Evolutionary conservation across 35 echinoderm and acorn worm genomes (phyloP), one percentile per base, ranked within the genome.

Genomic region (Lytechinus pictus): DNA sequence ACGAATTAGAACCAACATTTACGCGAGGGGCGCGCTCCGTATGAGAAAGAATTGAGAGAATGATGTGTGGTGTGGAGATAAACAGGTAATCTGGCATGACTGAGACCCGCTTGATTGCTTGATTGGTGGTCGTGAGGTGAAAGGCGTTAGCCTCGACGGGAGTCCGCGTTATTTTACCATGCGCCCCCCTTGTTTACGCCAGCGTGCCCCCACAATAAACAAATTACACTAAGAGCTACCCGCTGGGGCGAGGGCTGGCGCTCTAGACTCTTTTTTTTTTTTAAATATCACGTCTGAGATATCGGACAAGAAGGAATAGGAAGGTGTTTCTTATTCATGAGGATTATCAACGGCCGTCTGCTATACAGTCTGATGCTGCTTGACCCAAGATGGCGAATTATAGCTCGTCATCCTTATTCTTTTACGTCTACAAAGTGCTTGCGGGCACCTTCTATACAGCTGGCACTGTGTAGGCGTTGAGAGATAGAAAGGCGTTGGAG

Each of bases 151-250:
- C 14, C 52, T 52, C 28, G 29, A 90, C 29, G n/a, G 88, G 29
- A 54, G 88, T 21, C 29, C 52, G 27, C 88, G n/a, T 27, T 54
- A 54, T 90, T 90, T 6, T 93, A 57, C 11, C 21, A 28, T 55
- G 53, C 54, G n/a, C 54, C 27, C 54, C 92, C 92, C 88, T 93
- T 93, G 54, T 93, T 93, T 57, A 57, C 27, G 52, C 55, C 29
- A 93, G 28, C 92, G 53, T 57, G 92, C 27, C 52, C 29, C 92
- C 92, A 57, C 53, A 54, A 93, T 54, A 93, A 93, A 93, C 92
- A 93, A 93, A 93, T 93, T 93, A 57, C 28, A 93, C 92, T 93
- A 93, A 93, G 92, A 93, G 92, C 92, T 55, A 28, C 92, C 92
- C 92, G 54, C 92, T 54, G 54, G 92, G 92, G 9, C 53, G 21